Conservation (phyloP, 2,113 vertebrate species). For the Alosa alosa region DNA sequence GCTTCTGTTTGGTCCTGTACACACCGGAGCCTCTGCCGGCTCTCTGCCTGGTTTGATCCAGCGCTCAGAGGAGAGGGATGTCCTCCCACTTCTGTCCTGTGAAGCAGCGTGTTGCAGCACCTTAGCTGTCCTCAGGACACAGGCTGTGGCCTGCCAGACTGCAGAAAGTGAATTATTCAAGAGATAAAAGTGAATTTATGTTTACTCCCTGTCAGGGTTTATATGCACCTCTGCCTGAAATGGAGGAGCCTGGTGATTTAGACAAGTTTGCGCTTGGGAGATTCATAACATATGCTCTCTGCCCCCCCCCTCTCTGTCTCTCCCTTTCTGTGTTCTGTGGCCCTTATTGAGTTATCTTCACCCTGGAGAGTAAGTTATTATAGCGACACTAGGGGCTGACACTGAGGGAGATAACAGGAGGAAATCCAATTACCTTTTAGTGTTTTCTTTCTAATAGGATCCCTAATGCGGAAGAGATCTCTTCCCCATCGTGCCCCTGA, state of each 20-base stretch:
- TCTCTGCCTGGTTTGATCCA: too few relatives aligned
- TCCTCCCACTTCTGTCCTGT: neutral
- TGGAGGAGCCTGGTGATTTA: constrained; percentile 90
- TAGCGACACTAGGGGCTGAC: constrained; percentile 87
- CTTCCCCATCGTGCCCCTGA: constrained; percentile 56
- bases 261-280: constrained; percentile 86
- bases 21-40: too few relatives aligned
- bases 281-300: constrained; percentile 90
- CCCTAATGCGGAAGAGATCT: constrained; percentile 98
- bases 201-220: constrained; percentile 91
- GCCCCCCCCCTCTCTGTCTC: neutral
- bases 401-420: constrained; percentile 99
- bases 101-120: neutral
- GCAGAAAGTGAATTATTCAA: constrained; percentile 80
- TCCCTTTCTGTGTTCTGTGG: constrained; percentile 16
- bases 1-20: neutral
- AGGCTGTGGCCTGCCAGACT: neutral
- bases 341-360: constrained; percentile 92
- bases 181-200: constrained; percentile 91
- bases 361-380: constrained; percentile 98
- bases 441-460: constrained; percentile 99
- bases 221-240: constrained; percentile 84
- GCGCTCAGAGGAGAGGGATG: neutral
- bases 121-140: neutral
- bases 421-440: constrained; percentile 99